Evolutionary conservation across 1,140 invertebrate genomes (phyloP), one percentile per base, ranked within the genome.

Genomic region (Drosophila bipectinata): DNA sequence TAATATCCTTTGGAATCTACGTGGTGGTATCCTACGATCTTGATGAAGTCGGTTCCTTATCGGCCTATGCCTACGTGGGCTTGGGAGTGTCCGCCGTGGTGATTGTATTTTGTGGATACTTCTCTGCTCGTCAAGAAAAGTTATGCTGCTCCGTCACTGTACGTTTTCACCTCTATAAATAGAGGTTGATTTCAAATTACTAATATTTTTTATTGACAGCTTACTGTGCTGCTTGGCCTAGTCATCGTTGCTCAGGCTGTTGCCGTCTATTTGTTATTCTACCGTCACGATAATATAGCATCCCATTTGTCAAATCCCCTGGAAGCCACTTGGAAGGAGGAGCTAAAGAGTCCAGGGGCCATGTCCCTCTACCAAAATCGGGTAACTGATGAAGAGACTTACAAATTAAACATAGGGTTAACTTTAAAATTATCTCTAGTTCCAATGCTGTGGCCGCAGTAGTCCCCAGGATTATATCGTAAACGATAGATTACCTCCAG

Each of bases 381-480:
- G 90, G 90, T 91, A 51, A 57, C 67, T 51, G 1, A 3, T 2
- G n/a, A 15, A 24, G 2, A 9, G 18, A 4, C 9, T 8, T 8
- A 5, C 1, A 47, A 47, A 10, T 9, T 18, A 3, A 47, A 18
- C 2, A 5, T 7, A 2, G 41, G 1, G 0, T 47, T 21, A 3
- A 9, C 18, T 21, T 21, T 15, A 15, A 9, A 18, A 2, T 21
- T 1, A 47, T 47, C 73, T 24, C 7, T 51, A 94, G 93, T 80
- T 93, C 9, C 7, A 92, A n/a, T 94, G 94, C 56, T 94, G 94
- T 49, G 94, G 94, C 49, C 71, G 93, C 9, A 58, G 88, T 2
- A 72, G 76, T 24, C 79, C 90, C 0, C 30, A 66, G 6, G 92
- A 93, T 64, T 93, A 79, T 15, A 18, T 76, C 21, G 58, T 68